These are phyloP conservation scores for Operophtera brumata DNA, from an alignment of 2,888 invertebrate species.

Conservation along the genomic window DNA sequence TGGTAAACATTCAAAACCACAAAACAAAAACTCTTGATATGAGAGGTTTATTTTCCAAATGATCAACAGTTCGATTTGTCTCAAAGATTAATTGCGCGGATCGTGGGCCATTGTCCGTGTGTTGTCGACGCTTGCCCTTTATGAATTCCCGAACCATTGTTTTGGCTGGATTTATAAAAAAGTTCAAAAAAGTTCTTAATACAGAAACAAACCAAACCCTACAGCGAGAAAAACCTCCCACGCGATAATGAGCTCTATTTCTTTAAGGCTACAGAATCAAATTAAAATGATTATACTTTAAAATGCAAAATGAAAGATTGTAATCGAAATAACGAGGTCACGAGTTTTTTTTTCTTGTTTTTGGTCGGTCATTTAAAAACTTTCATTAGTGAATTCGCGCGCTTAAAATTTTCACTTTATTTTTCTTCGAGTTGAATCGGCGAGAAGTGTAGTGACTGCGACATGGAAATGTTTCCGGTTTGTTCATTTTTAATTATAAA, in stretches of 20 bases:
- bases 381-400: constrained; percentile 76
- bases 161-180: constrained; percentile 70
- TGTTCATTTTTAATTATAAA: constrained; percentile 27
- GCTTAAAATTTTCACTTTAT: constrained; percentile 64
- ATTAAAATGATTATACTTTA: constrained; percentile 28
- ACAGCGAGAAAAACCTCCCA: constrained; percentile 21
- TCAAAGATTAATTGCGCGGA: constrained; percentile 73
- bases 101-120: constrained; percentile 63
- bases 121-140: constrained; percentile 69
- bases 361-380: constrained; percentile 73
- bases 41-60: constrained; percentile 35
- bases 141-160: constrained; percentile 72
- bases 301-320: constrained; percentile 51
- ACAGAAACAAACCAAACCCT: constrained; percentile 31
- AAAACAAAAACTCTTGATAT: constrained; percentile 6
- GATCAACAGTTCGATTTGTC: constrained; percentile 59
- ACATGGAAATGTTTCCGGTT: constrained; percentile 30
- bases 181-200: constrained; percentile 61
- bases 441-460: constrained; percentile 35
- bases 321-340: constrained; percentile 72
- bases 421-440: constrained; percentile 55
- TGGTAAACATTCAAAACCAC: no score
- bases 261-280: constrained; percentile 25
- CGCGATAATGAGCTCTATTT: constrained; percentile 37
- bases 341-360: constrained; percentile 54